Base-by-base conservation (phyloP, 2,113 vertebrate species). In the Ia io region DNA sequence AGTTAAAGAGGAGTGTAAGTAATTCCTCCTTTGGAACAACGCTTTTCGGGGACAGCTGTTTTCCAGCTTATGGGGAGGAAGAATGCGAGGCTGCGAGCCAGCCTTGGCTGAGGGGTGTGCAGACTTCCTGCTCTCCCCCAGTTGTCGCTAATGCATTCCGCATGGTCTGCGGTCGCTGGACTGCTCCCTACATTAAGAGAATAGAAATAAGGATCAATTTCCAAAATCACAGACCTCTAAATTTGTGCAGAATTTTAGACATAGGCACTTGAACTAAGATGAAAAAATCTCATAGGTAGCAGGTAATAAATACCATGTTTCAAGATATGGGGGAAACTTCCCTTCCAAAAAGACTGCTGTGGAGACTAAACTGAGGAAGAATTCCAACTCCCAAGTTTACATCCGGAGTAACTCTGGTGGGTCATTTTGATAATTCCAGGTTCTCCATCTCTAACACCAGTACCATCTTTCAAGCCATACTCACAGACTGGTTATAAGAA, bases 21-120 rank as follows among this genome's bases (percentile, higher is more conserved):
- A 59, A 83, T 84, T 74, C 71, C 73, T 90, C 22, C 12, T 71
- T 65, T 25, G 53, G 53, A 93, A 25, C 14, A n/a, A 42, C 9
- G 30, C 0, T 42, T 71, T 88, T 53, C 82, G n/a, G 74, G 69
- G n/a, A 74, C 94, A 97, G 93, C 88, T 95, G 92, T 91, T 95
- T 95, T 95, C 90, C 61, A 95, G 85, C 74, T 92, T 71, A 65
- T 0, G 16, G 71, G 13, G 40, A 88, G 42, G 59, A 96, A 59
- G 88, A 76, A 59, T 88, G 94, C 90, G 82, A 92, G 85, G 61
- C 94, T 59, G 10, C 28, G 71, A 8, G 47, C 73, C 65, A 76
- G 80, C 61, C 56, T 84, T 61, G 51, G 59, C 87, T 35, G 76
- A 37, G 11, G 84, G 20, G 6, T 61, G 59, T 59, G 37, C 40